Base-by-base conservation (phyloP, 2,888 invertebrate species). In the Heliconius ethilla region DNA sequence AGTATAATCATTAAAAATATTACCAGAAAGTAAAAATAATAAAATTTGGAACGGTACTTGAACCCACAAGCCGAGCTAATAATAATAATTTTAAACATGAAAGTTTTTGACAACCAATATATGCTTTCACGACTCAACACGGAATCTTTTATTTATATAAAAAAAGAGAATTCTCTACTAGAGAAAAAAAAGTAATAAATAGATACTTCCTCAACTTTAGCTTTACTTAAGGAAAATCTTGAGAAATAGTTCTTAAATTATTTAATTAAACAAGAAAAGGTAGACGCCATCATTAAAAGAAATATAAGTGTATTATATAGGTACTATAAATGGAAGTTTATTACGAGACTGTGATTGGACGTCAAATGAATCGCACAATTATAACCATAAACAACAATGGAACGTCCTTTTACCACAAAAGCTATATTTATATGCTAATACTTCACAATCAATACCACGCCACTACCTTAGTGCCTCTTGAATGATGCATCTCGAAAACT, bases 361-460 rank as follows among this genome's bases (percentile, higher is more conserved):
- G 66, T 25, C 55, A 51, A 70, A 74, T 45, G 63, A 70, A 75
- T 75, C 74, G 29, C 18, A 69, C 37, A 67, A 51, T 73, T 70
- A 73, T 77, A 63, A 27, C 63, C 75, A 78, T 80, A 77, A 78
- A 78, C 63, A 77, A 75, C 78, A 80, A 81, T 76, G 45, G 74
- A 77, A 75, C 76, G 77, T 65, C 80, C 76, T 81, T 81, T 77
- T 75, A 15, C 62, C 40, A 45, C 67, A 77, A 80, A 78, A 76
- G 67, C 78, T 75, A 51, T 79, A 77, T 80, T 75, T 67, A 67
- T 76, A 80, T 80, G 80, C 73, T 73, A 79, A 80, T 81, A 78
- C 63, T 63, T 70, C 37, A 77, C 76, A 75, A 63, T 75, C 78
- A 65, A 80, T 76, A 74, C 74, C 29, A 70, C n/a, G 59, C n/a